Evolutionary conservation across 2,113 vertebrate species (phyloP), one percentile per base, ranked within the genome.

Genomic region (Xiphophorus maculatus): DNA sequence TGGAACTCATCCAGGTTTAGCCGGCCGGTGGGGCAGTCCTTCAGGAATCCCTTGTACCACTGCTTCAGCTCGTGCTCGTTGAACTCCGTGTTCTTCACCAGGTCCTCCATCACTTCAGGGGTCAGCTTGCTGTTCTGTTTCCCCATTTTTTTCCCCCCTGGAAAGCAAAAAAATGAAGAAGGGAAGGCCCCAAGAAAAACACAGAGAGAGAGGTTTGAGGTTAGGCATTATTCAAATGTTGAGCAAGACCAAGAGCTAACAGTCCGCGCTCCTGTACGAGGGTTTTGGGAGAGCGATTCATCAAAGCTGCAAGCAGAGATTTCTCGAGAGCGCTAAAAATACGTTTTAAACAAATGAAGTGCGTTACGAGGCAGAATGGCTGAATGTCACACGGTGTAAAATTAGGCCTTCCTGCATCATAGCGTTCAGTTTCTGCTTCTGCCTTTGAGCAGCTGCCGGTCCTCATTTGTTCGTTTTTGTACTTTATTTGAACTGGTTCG

Each of bases 101-200:
- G 95, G 90, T 99, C 97, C 89, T 98, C 97, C 98, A 99, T 99
- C 90, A 99, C 97, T 93, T 99, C 98, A 13, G 98, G 98, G 90
- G 98, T 97, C 93, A 99, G 96, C 90, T 99, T 99, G 95, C 98
- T 99, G 88, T 99, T 99, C 89, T 99, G 97, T 90, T 99, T 99
- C 93, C 98, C 98, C 98, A 99, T 99, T 92, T 68, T 97, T 95
- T 37, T 35, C 10, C 7, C 2, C 10, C 94, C 96, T 97, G 90
- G 8, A 58, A 58, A 11, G 8, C 22, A 58, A 37, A 11, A 37
- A 37, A 11, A 37, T 35, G 35, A 37, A 35, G 33, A 35, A 58
- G 51, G 51, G 51, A 17, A 58, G 51, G 25, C 51, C 51, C 51
- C 25, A 58, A 19, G 51, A 58, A n/a, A 54, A 15, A 48, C 44